Base-by-base conservation (phyloP, 2,797 vertebrate genomes). In the Rhinatrema bivittatum region DNA sequence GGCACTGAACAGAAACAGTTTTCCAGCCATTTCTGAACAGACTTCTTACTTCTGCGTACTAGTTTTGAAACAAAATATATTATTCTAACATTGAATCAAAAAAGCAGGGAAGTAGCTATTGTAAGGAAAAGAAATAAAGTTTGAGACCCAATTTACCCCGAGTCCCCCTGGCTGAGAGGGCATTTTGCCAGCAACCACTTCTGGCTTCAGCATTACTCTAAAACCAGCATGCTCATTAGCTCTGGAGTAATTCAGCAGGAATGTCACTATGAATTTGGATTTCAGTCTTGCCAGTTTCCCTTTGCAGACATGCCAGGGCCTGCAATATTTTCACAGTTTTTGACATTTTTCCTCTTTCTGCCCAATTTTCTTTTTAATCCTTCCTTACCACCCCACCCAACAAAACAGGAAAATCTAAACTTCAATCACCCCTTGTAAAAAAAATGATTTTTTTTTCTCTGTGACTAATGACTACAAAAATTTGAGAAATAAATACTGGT, bases 201-300 rank as follows among this genome's bases (percentile, higher is more conserved):
- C 13, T 39, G 39, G 16, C 25, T 42, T 28, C 44, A 55, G 17
- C 15, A 42, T 6, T 7, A 45, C 25, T 41, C 44, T 39, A 48
- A 57, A 32, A 13, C 44, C 49, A 52, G 17, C 54, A 46, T 29
- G 24, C 47, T 46, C 47, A 35, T 42, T 50, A 49, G 42, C 39
- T 34, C 25, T 42, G 56, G 70, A 67, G 42, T 46, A 64, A 64
- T 53, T 63, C 60, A 67, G 50, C 25, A 47, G 14, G 46, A 59
- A 63, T 57, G 63, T 54, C 43, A 58, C 39, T 29, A 46, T 23
- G 45, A 20, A 38, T 44, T 53, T 37, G 38, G 47, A 62, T 55
- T 42, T 48, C 45, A 49, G 60, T 47, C 14, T 53, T 50, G 47
- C 62, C 19, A 60, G 32, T 43, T 20, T 38, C 43, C 53, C 32